phyloP scores from a whole-genome alignment of 2,797 vertebrate species.

The Crenichthys baileyi region DNA sequence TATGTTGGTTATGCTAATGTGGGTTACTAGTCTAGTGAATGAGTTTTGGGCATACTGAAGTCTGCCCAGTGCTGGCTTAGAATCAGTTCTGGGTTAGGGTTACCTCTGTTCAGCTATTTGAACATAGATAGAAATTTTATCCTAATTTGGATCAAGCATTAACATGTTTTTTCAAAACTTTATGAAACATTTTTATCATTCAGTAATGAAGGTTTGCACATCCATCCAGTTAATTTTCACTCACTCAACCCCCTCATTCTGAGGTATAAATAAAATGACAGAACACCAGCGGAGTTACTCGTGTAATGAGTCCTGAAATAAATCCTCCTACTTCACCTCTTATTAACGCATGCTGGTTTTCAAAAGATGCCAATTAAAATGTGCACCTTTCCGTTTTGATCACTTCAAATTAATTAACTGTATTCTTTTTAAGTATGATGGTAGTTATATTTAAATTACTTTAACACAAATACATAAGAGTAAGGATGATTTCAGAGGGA shows the following conservation, averaged over 20 bases:
- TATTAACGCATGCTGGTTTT: neutral
- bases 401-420: neutral
- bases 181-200: neutral
- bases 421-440: neutral
- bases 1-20: no score
- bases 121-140: no score
- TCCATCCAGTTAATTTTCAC: neutral
- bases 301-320: constrained; percentile 4
- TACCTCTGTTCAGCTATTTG: no score
- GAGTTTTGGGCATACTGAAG: neutral
- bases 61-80: neutral
- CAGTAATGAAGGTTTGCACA: neutral
- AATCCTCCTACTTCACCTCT: constrained; percentile 6
- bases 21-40: neutral
- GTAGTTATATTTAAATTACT: neutral
- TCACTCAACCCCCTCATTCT: neutral
- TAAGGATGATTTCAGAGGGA: neutral
- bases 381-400: constrained; percentile 6
- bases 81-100: no score
- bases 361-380: constrained; percentile 13
- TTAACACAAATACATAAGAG: neutral
- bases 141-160: neutral
- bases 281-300: neutral
- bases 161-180: no score
- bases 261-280: neutral